A percentile compares a stretch with the other conserved stretches of the same genome.
Conservation (phyloP, 1,140 invertebrate species). For the Lasioglossum albipes region DNA sequence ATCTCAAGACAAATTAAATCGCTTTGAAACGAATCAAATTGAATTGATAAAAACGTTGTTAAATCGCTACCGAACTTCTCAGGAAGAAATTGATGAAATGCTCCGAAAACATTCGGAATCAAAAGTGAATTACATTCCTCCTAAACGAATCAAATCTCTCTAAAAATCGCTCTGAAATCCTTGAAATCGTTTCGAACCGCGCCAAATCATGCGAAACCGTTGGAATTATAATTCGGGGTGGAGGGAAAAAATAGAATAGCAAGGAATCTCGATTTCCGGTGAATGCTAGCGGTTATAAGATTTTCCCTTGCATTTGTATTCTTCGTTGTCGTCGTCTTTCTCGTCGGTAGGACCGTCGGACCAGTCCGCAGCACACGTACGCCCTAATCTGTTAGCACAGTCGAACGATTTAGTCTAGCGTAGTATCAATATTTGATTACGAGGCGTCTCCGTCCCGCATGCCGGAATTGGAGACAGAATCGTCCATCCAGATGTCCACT, state of each 20-base stretch:
- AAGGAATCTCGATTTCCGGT: background rate
- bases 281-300: slow-evolving; percentile 13
- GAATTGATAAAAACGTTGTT: no score
- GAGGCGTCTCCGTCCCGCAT: slow-evolving; percentile 55
- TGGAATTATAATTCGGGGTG: background rate
- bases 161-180: no score
- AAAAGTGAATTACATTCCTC: no score
- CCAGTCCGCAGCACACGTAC: slow-evolving; percentile 58
- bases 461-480: slow-evolving; percentile 42
- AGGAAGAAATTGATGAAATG: no score
- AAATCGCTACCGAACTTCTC: no score
- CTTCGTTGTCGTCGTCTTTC: slow-evolving; percentile 27
- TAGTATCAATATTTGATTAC: slow-evolving; percentile 74
- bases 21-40: no score
- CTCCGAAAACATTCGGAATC: no score
- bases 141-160: no score
- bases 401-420: slow-evolving; percentile 66
- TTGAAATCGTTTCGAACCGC: no score
- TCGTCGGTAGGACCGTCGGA: slow-evolving; percentile 45
- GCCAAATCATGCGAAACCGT: no score
- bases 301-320: slow-evolving; percentile 36
- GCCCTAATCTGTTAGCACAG: slow-evolving; percentile 69
- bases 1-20: no score
- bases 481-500: slow-evolving; percentile 44
- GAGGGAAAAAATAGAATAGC: background rate